Evolutionary conservation across 1,140 invertebrate species (phyloP).

Genomic region (Yoshiicerus persimilis): DNA sequence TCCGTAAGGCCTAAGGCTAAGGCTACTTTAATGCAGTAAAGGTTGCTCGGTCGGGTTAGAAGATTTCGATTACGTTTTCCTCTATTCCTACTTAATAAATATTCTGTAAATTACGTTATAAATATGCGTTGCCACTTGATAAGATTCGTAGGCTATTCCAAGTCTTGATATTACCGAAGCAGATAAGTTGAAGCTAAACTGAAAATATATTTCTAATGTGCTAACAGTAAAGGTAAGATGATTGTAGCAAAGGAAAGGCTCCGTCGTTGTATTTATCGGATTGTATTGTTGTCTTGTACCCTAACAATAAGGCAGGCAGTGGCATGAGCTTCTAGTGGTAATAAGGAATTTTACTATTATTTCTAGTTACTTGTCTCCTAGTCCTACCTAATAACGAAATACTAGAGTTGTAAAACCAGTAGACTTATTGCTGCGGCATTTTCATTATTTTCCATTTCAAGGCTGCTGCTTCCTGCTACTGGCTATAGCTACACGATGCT

Average conservation of each 20-base stretch:
- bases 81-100: not conserved
- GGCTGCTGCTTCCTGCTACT: not conserved
- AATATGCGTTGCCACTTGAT: not conserved
- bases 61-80: not conserved
- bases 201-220: not conserved
- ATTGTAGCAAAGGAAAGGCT: not conserved
- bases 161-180: not conserved
- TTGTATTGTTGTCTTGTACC: not conserved
- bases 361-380: not conserved
- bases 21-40: not conserved
- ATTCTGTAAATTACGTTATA: not conserved
- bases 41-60: not conserved
- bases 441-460: not conserved
- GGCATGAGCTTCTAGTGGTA: not conserved
- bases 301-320: not conserved
- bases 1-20: conserved; percentile 5
- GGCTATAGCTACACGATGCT: not conserved
- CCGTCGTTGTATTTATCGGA: not conserved
- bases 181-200: not conserved
- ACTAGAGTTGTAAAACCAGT: not conserved
- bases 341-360: not conserved
- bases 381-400: not conserved
- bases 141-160: too few species aligned
- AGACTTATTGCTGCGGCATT: not conserved
- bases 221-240: not conserved